Evolutionary conservation across 1,140 invertebrate genomes (phyloP), one percentile per base, ranked within the genome.

Genomic region (Lordiphosa mommai): DNA sequence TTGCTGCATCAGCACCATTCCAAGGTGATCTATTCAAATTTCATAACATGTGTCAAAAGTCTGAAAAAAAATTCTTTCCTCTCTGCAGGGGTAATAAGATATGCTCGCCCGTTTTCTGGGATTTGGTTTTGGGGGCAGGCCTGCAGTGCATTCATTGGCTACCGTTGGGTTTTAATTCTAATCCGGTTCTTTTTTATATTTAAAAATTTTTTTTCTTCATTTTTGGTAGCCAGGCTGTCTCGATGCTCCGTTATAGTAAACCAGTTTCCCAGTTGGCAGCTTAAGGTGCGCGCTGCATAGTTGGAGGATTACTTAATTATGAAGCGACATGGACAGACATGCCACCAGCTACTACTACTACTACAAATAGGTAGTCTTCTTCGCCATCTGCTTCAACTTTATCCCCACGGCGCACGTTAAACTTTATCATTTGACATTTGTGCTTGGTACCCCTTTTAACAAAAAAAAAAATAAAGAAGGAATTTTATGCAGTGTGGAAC

Each of bases 11-110:
- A 71, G 0, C 4, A 0, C 23, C 23, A 27, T 27, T 6, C 23
- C 23, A 27, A 59, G 55, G 73, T 82, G 76, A 80, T 80, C 76
- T 80, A 80, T 80, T 80, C 76, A 80, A 80, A 76, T 80, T 80
- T 76, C 67, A 80, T 82, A 80, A 80, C 76, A 80, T 80, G 67
- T 80, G 76, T 80, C 76, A 80, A 76, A 76, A 82, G 71, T 71
- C 76, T 58, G 37, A 38, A 56, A 34, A 30, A 51, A 37, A 36
- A 16, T 27, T 32, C 36, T 23, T 17, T 37, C 33, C 47, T 9
- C 58, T 59, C 71, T 76, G 71, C 76, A 64, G 76, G 49, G 77
- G 76, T 80, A 80, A 80, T 80, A 80, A 82, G 76, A 82, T 80
- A 80, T 76, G 71, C 76, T 70, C 66, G 52, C n/a, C n/a, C n/a